phyloP scores from a whole-genome alignment of 2,888 invertebrate genomes.

The Tubulanus polymorphus region DNA sequence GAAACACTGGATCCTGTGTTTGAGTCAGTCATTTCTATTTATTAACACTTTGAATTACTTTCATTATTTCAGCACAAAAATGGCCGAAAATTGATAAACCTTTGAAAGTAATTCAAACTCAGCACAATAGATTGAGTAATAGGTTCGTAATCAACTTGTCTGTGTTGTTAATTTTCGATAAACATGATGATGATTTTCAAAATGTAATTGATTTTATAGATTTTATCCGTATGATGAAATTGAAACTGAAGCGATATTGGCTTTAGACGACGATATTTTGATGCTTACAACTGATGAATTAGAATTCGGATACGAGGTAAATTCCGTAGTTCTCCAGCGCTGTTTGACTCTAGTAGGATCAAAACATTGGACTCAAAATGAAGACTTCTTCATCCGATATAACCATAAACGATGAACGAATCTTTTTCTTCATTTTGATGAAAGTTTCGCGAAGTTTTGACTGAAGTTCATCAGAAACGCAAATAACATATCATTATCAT shows the following conservation, averaged over 20 bases:
- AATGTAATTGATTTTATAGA: slow-evolving; percentile 55
- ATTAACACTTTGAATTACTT: neutral
- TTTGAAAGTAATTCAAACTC: slow-evolving; percentile 82
- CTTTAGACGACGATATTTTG: slow-evolving; percentile 92
- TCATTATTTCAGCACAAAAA: slow-evolving; percentile 64
- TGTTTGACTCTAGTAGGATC: no score
- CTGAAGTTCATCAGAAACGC: no score
- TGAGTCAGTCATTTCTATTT: neutral
- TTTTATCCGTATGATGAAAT: slow-evolving; percentile 95
- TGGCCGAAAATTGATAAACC: slow-evolving; percentile 89
- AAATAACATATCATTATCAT: no score
- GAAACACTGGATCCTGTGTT: neutral
- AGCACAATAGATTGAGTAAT: slow-evolving; percentile 90
- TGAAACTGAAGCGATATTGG: slow-evolving; percentile 91
- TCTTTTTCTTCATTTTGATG: no score
- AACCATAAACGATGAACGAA: no score
- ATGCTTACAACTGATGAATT: slow-evolving; percentile 94
- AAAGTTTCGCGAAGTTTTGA: no score
- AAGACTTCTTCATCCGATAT: no score
- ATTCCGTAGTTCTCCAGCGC: no score
- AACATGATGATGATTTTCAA: no score
- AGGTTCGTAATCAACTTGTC: no score
- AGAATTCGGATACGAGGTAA: slow-evolving; percentile 80
- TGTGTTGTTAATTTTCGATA: no score
- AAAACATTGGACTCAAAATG: no score